Evolutionary conservation across 2,797 vertebrate genomes (phyloP).

Genomic region (Falco concolor): DNA sequence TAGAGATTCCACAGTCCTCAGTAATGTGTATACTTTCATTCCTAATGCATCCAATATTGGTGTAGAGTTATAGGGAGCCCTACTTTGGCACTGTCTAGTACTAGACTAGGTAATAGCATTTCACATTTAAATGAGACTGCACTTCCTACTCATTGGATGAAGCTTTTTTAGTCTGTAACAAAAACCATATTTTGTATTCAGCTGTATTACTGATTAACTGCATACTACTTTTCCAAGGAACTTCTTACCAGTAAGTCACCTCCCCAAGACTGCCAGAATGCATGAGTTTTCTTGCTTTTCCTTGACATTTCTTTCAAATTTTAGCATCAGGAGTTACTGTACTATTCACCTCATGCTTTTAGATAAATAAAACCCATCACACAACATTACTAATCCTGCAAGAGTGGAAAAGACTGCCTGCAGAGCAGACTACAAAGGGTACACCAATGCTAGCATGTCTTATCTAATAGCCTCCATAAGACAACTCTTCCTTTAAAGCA

Average conservation of each 20-base stretch:
- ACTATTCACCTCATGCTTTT: not conserved
- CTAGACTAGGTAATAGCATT: not conserved
- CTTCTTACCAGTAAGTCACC: not conserved
- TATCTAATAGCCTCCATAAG: not conserved
- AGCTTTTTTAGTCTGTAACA: not conserved
- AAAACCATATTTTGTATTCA: not conserved
- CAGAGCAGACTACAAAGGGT: not conserved
- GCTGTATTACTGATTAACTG: not conserved
- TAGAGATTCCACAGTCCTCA: not conserved
- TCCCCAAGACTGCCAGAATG: not conserved
- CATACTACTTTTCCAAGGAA: not conserved
- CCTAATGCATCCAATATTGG: too few species aligned
- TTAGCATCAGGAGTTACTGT: not conserved
- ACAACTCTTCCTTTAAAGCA: not conserved
- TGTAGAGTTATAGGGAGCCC: not conserved
- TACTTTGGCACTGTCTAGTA: not conserved
- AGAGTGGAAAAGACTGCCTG: not conserved
- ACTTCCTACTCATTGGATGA: not conserved
- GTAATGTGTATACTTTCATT: not conserved
- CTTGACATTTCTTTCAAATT: not conserved
- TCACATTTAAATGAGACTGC: not conserved
- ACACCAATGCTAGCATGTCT: too few species aligned
- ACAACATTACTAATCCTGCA: not conserved
- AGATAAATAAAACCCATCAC: not conserved
- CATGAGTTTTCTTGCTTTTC: not conserved